A percentile compares a stretch with the other conserved stretches of the same genome.
Conservation (phyloP, 2,113 vertebrate species). For the Macquaria australasica region DNA sequence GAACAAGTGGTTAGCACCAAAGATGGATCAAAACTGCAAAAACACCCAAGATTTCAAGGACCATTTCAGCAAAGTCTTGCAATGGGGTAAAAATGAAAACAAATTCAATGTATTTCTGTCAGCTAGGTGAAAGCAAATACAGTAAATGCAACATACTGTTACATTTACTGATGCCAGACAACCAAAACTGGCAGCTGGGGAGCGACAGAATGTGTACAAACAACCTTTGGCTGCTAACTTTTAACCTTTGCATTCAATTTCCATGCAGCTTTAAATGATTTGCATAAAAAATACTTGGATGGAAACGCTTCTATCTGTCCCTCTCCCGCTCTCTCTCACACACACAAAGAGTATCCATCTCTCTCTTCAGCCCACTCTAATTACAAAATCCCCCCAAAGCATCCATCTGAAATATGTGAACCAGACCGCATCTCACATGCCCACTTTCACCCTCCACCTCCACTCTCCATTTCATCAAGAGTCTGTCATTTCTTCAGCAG, state of each 20-base stretch:
- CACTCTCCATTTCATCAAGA: slow-evolving; percentile 23
- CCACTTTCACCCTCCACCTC: slow-evolving; percentile 46
- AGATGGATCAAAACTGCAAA: background rate
- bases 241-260: slow-evolving; percentile 28
- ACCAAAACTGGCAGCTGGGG: background rate
- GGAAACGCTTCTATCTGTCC: background rate
- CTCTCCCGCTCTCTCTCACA: background rate
- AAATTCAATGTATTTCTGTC: background rate
- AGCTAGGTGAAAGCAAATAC: background rate
- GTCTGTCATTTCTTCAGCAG: background rate
- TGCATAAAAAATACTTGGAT: background rate
- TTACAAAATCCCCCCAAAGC: slow-evolving; percentile 34
- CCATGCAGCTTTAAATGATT: slow-evolving; percentile 5
- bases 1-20: background rate
- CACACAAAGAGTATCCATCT: slow-evolving; percentile 14
- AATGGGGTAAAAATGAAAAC: background rate
- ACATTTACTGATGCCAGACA: background rate
- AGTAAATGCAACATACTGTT: background rate
- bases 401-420: slow-evolving; percentile 35
- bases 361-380: slow-evolving; percentile 28
- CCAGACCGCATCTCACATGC: slow-evolving; percentile 21
- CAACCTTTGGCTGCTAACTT: background rate
- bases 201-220: background rate
- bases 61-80: background rate
- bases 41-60: background rate